Evolutionary conservation across 2,888 invertebrate species (phyloP), one percentile per base, ranked within the genome.

Genomic region (Diloba caeruleocephala): DNA sequence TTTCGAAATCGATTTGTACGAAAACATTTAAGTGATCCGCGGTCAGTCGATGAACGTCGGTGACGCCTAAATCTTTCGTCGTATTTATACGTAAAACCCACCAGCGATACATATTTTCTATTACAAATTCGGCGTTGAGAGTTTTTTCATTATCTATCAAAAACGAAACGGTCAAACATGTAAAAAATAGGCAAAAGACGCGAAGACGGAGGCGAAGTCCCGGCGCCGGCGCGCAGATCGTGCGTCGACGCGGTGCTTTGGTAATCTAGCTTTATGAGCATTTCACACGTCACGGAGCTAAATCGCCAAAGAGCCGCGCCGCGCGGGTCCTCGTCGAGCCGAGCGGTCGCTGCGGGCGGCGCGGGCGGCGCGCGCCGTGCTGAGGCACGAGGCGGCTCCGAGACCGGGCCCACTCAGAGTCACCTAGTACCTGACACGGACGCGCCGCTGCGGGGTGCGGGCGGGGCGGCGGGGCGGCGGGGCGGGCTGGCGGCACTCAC

Each of bases 241-340:
- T 23, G 79, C 81, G 65, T 53, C 82, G 78, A 73, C 89, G 88
- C 94, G 94, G 93, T 97, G 96, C 97, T 97, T 97, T 97, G 97
- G 97, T 97, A 97, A 97, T 97, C 96, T 97, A 97, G 97, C 97
- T 97, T 97, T 97, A 97, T 97, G 97, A 96, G 94, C 94, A 82
- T 91, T 89, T 84, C 89, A 89, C 88, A 94, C 94, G 95, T 96
- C 97, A 97, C 95, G 95, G 96, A 96, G 97, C 97, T 96, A 96
- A 96, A 96, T 96, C 95, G 96, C 97, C 97, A 97, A 97, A 97
- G 97, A 89, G 94, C 93, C 95, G 96, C 93, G 92, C 84, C 87
- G 92, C 86, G 79, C 74, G 21, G 26, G 8, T 17, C 36, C 41
- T 3, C 29, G 21, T 38, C 9, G 10, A n/a, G n/a, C 8, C 42